A percentile compares a stretch with the other conserved stretches of the same genome.
These are phyloP conservation scores for Nymphalis polychloros DNA, from an alignment of 2,888 invertebrate genomes.

Conservation along the genomic window DNA sequence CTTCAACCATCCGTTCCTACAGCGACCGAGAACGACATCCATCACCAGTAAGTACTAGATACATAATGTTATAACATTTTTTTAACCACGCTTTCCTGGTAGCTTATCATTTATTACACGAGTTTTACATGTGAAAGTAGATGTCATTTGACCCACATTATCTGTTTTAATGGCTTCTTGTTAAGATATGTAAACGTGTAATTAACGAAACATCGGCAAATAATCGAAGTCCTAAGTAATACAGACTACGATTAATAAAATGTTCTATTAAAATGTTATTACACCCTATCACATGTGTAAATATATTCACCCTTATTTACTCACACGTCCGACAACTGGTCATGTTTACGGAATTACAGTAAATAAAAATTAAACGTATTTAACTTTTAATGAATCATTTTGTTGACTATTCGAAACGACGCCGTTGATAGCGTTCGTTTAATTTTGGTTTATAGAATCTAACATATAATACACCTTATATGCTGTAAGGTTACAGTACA, in stretches of 20 bases:
- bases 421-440: background rate
- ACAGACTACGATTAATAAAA: background rate
- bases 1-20: slow-evolving; percentile 95
- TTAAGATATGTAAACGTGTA: background rate
- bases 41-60: slow-evolving; percentile 65
- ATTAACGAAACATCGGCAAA: slow-evolving; percentile 1
- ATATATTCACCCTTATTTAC: slow-evolving; percentile 18
- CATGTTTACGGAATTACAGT: slow-evolving; percentile 14
- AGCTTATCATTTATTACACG: slow-evolving; percentile 4
- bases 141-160: slow-evolving; percentile 5
- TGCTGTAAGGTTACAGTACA: background rate
- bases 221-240: background rate
- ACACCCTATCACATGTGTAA: slow-evolving; percentile 6
- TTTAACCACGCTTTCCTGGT: slow-evolving; percentile 3
- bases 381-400: slow-evolving; percentile 21
- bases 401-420: slow-evolving; percentile 16
- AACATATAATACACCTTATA: too few relatives aligned
- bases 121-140: background rate
- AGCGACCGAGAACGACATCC: slow-evolving; percentile 82
- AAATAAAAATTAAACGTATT: too few relatives aligned
- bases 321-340: slow-evolving; percentile 13
- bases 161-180: slow-evolving; percentile 11
- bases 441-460: background rate
- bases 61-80: background rate
- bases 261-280: background rate